Evolutionary conservation across 2,113 vertebrate genomes (phyloP), one percentile per base, ranked within the genome.

Genomic region (Caloenas nicobarica): DNA sequence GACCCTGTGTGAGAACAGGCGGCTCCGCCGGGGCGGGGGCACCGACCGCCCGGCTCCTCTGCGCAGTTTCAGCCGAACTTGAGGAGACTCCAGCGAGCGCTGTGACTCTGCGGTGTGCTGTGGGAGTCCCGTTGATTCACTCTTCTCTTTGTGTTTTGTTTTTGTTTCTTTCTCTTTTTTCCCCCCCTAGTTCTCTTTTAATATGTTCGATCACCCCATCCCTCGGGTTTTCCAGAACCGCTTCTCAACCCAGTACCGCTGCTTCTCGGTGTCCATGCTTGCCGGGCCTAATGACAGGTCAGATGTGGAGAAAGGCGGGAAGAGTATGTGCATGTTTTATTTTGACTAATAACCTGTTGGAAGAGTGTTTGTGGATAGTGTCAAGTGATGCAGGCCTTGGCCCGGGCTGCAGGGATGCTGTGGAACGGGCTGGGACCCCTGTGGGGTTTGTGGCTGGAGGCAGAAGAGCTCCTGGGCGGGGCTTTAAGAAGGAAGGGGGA

Each of bases 301-400:
- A 62, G 99, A 99, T 96, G 99, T 99, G 96, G 99, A 99, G 97
- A 99, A 99, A 98, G 99, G 99, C 97, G 99, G 99, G 96, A 99
- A 99, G 98, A 99, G 99, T 99, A 98, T 95, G 98, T 97, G 91
- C 94, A 40, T 90, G 89, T 97, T 98, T 96, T 97, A 89, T 97
- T 97, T 92, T 96, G 95, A 92, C 64, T 96, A 78, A 88, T 97
- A 89, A 69, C 65, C 68, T 93, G 69, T 90, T 73, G 91, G 85
- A 71, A 89, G 69, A 44, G 70, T 82, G 81, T 88, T 54, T 44
- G 46, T 78, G 65, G n/a, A 73, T 60, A 80, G 46, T 53, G 25
- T 34, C 34, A 9, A 48, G 40, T 33, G 15, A 7, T 16, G 13
- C 48, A 68, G 80, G 25, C 51, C 85, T 84, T 89, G 66, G 64